Evolutionary conservation across 2,888 invertebrate species (phyloP), one percentile per base, ranked within the genome.

Genomic region (Plutella xylostella): DNA sequence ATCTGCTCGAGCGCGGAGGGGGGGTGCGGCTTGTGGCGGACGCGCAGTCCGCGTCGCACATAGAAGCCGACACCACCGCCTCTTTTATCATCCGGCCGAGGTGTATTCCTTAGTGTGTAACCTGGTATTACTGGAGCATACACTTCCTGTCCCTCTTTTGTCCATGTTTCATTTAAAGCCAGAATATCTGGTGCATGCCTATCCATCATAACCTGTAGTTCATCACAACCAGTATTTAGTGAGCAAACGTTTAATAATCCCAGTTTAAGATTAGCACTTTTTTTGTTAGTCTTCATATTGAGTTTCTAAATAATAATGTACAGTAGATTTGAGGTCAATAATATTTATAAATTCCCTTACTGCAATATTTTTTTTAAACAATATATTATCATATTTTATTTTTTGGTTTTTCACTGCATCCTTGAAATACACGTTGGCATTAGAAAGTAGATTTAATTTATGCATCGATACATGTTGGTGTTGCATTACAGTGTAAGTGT

Each of bases 111-210:
- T 12, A 42, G 31, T 3, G 31, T 19, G 30, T 42, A 42, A 15
- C 30, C 30, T 12, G 30, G 31, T 15, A 42, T 30, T 12, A n/a
- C n/a, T 4, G 42, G 30, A 12, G 42, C 42, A 28, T 19, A 42
- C 4, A 9, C 1, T 12, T 42, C 42, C 42, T 42, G 30, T 5
- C 42, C 42, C 9, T 9, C 15, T n/a, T 14, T 28, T 19, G 17
- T 4, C 42, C 42, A 42, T 3, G 31, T 42, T 31, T 42, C 42
- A 28, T 42, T 42, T 18, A 42, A n/a, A 18, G 42, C 42, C 15
- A 42, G 22, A 18, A 42, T 31, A 14, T 42, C 42, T 4, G 42
- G 42, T 18, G 15, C 6, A 17, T 15, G 31, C 5, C 9, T 42
- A 4, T 31, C 18, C 31, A 42, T 31, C 5, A 20, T 18, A 3